phyloP scores from a whole-genome alignment of 2,797 vertebrate species.

The Anniella stebbinsi region DNA sequence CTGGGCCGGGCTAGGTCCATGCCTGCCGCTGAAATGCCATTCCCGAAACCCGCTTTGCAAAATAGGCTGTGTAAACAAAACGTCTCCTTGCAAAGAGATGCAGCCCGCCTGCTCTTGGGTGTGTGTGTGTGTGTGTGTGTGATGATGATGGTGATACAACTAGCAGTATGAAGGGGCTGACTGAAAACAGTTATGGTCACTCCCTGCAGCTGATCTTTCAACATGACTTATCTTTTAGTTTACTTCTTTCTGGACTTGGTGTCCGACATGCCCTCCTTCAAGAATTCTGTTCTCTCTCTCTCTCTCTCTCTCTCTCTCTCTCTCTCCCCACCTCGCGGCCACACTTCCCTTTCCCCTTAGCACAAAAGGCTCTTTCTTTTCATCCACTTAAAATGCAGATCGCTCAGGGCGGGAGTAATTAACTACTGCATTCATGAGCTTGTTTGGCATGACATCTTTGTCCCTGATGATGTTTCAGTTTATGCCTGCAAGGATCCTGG shows the following conservation, averaged over 20 bases:
- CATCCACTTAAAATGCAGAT: background rate
- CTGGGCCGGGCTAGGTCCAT: background rate
- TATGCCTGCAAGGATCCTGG: background rate
- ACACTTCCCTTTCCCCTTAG: background rate
- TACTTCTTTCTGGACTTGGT: background rate
- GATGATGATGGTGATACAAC: too few relatives aligned
- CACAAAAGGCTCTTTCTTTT: constrained; percentile 21
- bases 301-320: too few relatives aligned
- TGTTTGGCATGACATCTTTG: constrained; percentile 30
- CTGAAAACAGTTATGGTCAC: background rate
- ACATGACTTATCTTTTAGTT: background rate
- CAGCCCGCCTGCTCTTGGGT: background rate
- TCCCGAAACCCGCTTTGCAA: background rate
- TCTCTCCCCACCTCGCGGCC: too few relatives aligned
- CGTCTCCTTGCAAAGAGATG: background rate
- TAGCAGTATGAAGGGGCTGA: background rate
- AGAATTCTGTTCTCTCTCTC: background rate
- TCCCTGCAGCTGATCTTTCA: background rate
- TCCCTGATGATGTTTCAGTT: background rate
- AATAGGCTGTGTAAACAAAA: background rate
- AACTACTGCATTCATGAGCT: background rate
- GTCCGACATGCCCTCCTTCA: background rate
- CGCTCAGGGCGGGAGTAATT: background rate
- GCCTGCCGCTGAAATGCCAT: background rate
- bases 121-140: too few relatives aligned